These are phyloP conservation scores for Zophobas atratus DNA, from an alignment of 1,140 invertebrate genomes.

Conservation along the genomic window DNA sequence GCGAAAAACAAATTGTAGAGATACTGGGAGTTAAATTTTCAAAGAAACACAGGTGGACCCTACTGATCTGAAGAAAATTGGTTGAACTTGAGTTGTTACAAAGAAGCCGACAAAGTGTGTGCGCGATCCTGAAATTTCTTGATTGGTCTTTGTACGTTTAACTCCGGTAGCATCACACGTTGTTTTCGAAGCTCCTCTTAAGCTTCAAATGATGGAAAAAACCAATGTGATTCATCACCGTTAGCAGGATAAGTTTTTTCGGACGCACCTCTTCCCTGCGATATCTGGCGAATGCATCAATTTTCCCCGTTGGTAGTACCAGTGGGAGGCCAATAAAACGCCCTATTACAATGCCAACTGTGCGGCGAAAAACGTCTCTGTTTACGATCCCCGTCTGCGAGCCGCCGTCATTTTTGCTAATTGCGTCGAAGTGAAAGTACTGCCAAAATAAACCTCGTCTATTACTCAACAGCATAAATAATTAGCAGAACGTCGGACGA, in stretches of 20 bases:
- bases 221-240: too few relatives aligned
- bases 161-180: too few relatives aligned
- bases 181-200: too few relatives aligned
- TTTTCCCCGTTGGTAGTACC: constrained; percentile 13
- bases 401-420: constrained; percentile 36
- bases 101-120: too few relatives aligned
- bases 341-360: background rate
- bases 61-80: too few relatives aligned
- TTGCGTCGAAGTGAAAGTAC: constrained; percentile 32
- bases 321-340: constrained; percentile 27
- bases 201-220: too few relatives aligned
- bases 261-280: constrained; percentile 15
- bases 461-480: constrained; percentile 42
- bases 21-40: too few relatives aligned
- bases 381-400: background rate
- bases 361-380: background rate
- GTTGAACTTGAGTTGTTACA: too few relatives aligned
- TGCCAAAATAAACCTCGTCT: constrained; percentile 36
- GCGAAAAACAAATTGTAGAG: too few relatives aligned
- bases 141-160: too few relatives aligned
- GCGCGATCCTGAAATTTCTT: too few relatives aligned
- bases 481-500: constrained; percentile 37
- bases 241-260: background rate
- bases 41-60: too few relatives aligned
- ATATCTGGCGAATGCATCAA: constrained; percentile 26